phyloP scores from a whole-genome alignment of 2,797 vertebrate species.

The Pygocentrus nattereri region DNA sequence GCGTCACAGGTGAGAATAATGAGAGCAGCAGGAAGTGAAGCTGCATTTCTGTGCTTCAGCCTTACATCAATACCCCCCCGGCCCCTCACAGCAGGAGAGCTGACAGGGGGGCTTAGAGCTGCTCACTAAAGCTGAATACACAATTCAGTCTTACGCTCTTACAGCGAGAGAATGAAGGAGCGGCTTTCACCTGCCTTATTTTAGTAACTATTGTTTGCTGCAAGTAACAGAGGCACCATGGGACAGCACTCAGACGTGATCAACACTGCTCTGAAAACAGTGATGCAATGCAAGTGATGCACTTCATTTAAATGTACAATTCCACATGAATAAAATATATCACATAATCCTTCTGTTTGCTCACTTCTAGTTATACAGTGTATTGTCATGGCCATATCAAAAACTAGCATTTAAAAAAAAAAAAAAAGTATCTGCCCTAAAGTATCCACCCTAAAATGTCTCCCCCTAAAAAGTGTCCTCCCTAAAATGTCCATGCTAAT shows the following conservation, averaged over 20 bases:
- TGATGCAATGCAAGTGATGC: no score
- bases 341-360: no score
- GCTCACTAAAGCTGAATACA: constrained; percentile 2
- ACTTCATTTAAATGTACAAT: no score
- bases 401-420: no score
- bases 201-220: background rate
- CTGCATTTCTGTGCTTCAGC: constrained; percentile 45
- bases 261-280: no score
- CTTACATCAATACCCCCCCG: constrained; percentile 43
- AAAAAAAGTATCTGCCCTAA: no score
- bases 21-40: constrained; percentile 49
- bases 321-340: no score
- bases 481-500: no score
- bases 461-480: no score
- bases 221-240: background rate
- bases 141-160: constrained; percentile 14
- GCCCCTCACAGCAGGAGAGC: background rate
- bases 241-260: background rate
- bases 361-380: no score
- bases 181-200: background rate
- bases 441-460: no score
- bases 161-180: background rate
- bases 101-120: background rate
- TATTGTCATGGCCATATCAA: no score
- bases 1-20: constrained; percentile 61